Base-by-base conservation (phyloP, 1,140 invertebrate genomes). In the Andrena cerasifolii region DNA sequence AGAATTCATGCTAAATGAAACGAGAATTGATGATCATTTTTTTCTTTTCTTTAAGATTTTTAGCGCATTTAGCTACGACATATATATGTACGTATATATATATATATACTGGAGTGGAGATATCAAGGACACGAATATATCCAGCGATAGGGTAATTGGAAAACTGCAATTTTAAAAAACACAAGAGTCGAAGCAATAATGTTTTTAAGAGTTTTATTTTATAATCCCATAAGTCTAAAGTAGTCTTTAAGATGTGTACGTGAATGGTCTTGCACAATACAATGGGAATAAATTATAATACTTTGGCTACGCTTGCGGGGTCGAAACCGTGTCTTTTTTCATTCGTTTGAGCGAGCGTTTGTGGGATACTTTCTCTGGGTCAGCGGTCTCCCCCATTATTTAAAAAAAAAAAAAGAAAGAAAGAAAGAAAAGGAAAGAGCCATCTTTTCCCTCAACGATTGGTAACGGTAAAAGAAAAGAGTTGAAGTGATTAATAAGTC, bases 201-300 rank as follows among this genome's bases (percentile, higher is more conserved):
- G 80, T 89, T 92, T 91, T 90, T 88, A 90, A 92, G 86, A 89
- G 89, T 90, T 92, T 90, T 92, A 90, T 91, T 92, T 92, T 91
- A 91, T 91, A 92, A 91, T 91, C 89, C 90, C 89, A 92, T 91
- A 92, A 91, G 87, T 92, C 90, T 92, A 92, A 90, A 89, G 89
- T 91, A 91, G 86, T 92, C 90, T 92, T 91, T 90, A 89, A 90
- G 87, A 89, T 86, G 88, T 91, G 88, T 91, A 90, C 84, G 89
- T 90, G 88, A 91, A 86, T 91, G 89, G 86, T 91, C 87, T 92
- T 91, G 87, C 89, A 91, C 89, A 90, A 91, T 91, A 91, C 88
- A 91, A 92, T 93, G 91, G 91, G 90, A 92, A 91, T 92, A 93
- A 93, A 93, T 93, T 92, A 92, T 91, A 93, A 93, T 92, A 92